Conservation (phyloP, 1,140 invertebrate genomes). For the Pogonomyrmex barbatus region DNA sequence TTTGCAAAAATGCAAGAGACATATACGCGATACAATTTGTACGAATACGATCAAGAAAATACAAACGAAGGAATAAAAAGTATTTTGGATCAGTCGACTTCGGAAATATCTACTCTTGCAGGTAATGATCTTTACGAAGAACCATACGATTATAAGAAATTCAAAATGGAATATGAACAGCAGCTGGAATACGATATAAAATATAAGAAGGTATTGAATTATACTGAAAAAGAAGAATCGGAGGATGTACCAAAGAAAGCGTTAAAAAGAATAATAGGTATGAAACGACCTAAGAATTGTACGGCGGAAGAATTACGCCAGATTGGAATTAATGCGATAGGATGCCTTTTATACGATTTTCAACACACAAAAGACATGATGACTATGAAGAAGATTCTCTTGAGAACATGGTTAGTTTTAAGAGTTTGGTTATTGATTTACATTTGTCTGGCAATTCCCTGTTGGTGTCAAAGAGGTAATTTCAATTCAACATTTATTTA, state of each 20-base stretch:
- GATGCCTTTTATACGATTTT: constrained; percentile 77
- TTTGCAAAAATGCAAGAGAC: not conserved
- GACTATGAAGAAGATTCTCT: constrained; percentile 63
- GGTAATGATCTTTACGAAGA: constrained; percentile 54
- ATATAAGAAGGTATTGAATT: constrained; percentile 71
- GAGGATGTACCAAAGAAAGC: constrained; percentile 66
- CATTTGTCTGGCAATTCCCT: constrained; percentile 77
- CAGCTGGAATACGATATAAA: constrained; percentile 66
- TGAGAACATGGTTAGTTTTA: constrained; percentile 74
- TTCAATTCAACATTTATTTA: constrained; percentile 3
- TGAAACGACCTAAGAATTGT: constrained; percentile 77
- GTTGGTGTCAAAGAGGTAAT: constrained; percentile 82
- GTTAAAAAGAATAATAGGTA: constrained; percentile 71
- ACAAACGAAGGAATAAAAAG: not conserved
- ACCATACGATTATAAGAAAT: constrained; percentile 76
- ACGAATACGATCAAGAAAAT: constrained; percentile 33
- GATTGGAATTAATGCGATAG: constrained; percentile 75
- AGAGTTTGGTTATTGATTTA: constrained; percentile 81
- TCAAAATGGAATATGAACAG: constrained; percentile 79
- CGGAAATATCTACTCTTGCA: constrained; percentile 5
- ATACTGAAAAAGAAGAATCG: constrained; percentile 69
- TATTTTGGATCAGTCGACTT: not conserved
- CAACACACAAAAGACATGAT: constrained; percentile 68
- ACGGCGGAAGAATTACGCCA: constrained; percentile 72
- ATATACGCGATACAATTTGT: constrained; percentile 13